Conservation (phyloP, 2,797 vertebrate genomes). For the Fratercula arctica region DNA sequence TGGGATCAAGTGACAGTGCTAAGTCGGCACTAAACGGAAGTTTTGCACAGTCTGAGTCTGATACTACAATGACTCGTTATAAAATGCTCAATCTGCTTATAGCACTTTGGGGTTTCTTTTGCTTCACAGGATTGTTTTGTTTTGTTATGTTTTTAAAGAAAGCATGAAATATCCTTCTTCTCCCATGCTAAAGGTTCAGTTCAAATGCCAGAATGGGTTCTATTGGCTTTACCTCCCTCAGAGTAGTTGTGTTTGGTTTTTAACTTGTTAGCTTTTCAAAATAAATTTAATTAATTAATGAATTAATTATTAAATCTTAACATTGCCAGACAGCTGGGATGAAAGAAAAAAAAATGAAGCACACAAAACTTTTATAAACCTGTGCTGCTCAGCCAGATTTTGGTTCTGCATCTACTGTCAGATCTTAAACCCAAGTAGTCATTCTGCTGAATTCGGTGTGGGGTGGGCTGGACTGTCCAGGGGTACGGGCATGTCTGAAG, state of each 20-base stretch:
- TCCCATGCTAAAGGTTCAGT: fast-evolving
- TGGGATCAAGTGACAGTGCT: background rate
- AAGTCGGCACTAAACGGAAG: background rate
- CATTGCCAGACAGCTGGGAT: background rate
- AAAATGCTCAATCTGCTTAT: background rate
- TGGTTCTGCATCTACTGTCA: background rate
- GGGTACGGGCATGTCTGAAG: fast-evolving
- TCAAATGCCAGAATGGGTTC: background rate
- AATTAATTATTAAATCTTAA: background rate
- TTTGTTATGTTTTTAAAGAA: background rate
- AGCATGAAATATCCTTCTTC: background rate
- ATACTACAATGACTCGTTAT: background rate
- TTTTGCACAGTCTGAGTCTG: fast-evolving
- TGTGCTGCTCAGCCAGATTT: background rate
- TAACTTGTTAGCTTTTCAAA: background rate
- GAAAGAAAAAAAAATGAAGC: background rate
- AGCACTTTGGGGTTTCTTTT: background rate
- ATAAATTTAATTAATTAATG: background rate
- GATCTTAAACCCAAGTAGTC: background rate
- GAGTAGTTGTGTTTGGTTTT: background rate
- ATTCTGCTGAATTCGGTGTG: background rate
- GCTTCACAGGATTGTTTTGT: background rate
- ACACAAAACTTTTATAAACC: background rate
- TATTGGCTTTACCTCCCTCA: background rate
- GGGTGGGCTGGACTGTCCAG: background rate